Base-by-base conservation (phyloP, 2,113 vertebrate species). In the Cathartes aura region DNA sequence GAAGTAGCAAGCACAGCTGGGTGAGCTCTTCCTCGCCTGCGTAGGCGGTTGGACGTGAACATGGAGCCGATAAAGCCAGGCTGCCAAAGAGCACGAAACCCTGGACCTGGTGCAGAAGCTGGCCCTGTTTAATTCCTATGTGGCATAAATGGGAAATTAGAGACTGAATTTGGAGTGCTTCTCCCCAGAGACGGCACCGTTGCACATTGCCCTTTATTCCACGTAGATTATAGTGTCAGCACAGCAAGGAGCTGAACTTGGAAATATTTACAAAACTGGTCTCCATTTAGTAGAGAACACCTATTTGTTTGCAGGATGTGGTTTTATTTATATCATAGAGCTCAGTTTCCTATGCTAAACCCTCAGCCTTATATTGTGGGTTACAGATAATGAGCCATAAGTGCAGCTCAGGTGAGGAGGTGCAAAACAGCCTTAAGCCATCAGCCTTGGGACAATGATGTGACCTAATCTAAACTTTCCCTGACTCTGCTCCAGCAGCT, bases 11-110 rank as follows among this genome's bases (percentile, higher is more conserved):
- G 22, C 12, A 6, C 59, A 5, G 1, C 32, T 1, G 0, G 42
- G 32, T 16, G 11, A 87, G 68, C 42, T 62, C 24, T 76, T 83
- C 13, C 45, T 88, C 3, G 9, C 56, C 36, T 42, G 34, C 0
- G 0, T 1, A 6, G 48, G 43, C 3, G 8, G 59, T 70, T 79
- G 88, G 53, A 63, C 0, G 0, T 40, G 38, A 58, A 5, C 8
- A 5, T 2, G 60, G 73, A 74, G 47, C 29, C 21, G 18, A 26
- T 42, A 71, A 53, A 94, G 27, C 38, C 60, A 79, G 52, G 40
- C 38, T 80, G 42, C 11, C 38, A 72, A 48, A 67, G 43, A 90
- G 43, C 9, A 12, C 1, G 5, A 62, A 84, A 19, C 34, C 32
- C 40, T 38, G 34, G 34, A 16, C 8, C 27, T 89, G 26, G 6